Evolutionary conservation across 2,797 vertebrate genomes (phyloP), one percentile per base, ranked within the genome.

Genomic region (Myotis vivesi): DNA sequence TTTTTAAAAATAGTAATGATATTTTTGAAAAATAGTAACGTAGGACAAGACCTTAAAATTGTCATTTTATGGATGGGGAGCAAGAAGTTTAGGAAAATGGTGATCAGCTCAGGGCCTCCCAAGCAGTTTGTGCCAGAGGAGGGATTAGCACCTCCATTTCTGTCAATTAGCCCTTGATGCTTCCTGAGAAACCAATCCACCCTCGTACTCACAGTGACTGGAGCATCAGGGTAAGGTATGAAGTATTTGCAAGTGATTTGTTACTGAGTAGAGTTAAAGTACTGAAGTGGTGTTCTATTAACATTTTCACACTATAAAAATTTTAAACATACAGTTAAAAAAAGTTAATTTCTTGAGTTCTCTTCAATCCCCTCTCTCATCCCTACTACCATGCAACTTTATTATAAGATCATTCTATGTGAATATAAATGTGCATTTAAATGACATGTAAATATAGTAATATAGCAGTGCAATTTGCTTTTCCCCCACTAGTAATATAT

Each of bases 211-310:
- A 66, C 28, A 91, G 44, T 53, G 30, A 84, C 57, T 69, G 6
- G 87, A 69, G 17, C 0, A 38, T 49, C 9, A 62, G 1, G n/a
- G 28, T 89, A 13, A 53, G 22, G 19, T 51, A 20, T 79, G 44
- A 94, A 62, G 13, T 93, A 62, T 84, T 91, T 76, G 5, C 30
- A 79, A 49, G 41, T 88, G 19, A 76, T 87, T 87, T 80, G 41
- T 66, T 76, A 30, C 81, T 72, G 51, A 81, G 69, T 36, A 84
- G 22, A 77, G 41, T 80, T 84, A 75, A 94, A 89, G 75, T 41
- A 38, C 41, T 73, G 11, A 62, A 75, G 22, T 80, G 38, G 16
- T 90, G 38, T 41, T 87, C 51, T 87, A 62, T 59, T n/a, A 87
- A 4, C 66, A 19, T 55, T 87, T 90, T 84, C n/a, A 80, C 8